A percentile compares a stretch with the other conserved stretches of the same genome.
Evolutionary conservation across 2,888 invertebrate species (phyloP).

Genomic region (Acanthosepion pharaonis): DNA sequence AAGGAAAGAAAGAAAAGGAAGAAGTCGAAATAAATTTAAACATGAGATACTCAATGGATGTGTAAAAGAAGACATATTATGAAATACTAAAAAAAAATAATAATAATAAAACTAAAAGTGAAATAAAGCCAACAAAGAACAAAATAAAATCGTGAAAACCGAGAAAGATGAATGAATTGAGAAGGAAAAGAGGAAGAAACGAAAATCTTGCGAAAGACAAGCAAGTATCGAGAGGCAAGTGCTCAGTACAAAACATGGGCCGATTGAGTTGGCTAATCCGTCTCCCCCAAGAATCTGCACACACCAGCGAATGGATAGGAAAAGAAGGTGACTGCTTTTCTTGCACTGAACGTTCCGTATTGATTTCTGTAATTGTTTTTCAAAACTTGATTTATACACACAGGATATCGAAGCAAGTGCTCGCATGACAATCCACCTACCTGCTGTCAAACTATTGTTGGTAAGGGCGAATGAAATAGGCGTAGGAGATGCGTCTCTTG

Average conservation of each 20-base stretch:
- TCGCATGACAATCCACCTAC: slow-evolving; percentile 7
- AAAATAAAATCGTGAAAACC: neutral
- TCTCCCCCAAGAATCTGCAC: neutral
- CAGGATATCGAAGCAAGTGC: neutral
- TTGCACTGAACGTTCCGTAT: neutral
- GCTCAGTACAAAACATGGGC: neutral
- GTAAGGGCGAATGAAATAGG: neutral
- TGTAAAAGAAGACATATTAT: no score
- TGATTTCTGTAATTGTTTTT: slow-evolving; percentile 2
- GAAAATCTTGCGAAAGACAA: neutral
- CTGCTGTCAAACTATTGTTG: neutral
- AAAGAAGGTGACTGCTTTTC: neutral
- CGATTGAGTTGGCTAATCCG: neutral
- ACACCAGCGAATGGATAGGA: neutral
- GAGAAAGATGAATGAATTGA: neutral
- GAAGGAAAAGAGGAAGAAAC: neutral
- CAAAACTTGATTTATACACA: neutral
- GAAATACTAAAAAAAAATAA: no score
- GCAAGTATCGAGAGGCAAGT: neutral
- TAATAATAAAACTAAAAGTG: neutral
- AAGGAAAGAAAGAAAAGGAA: neutral
- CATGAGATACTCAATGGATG: neutral
- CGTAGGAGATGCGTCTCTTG: neutral
- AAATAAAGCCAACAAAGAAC: neutral
- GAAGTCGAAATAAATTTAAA: neutral